Evolutionary conservation across 2,888 invertebrate species (phyloP).

Genomic region (Acanthopleura granulata): DNA sequence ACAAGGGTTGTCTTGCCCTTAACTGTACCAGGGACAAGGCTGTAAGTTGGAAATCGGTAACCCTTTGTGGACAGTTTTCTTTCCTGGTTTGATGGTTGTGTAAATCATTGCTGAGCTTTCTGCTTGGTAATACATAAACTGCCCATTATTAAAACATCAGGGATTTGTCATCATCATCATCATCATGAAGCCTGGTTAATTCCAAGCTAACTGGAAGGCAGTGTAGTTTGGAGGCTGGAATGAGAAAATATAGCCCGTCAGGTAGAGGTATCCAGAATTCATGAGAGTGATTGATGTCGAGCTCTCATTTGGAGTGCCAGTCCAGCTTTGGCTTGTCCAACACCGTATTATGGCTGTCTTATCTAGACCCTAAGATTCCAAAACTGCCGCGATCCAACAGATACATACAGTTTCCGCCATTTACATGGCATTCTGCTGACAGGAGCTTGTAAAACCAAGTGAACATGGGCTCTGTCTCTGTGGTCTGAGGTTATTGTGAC

Average conservation of each 20-base stretch:
- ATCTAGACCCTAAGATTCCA: too few relatives aligned
- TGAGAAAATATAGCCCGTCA: background rate
- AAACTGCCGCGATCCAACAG: background rate
- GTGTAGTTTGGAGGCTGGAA: background rate
- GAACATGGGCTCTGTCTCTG: too few relatives aligned
- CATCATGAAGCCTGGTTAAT: background rate
- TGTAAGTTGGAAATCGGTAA: too few relatives aligned
- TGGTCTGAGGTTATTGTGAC: too few relatives aligned
- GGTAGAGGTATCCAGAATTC: background rate
- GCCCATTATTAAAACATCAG: too few relatives aligned
- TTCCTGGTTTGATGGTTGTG: background rate
- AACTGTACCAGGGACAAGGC: too few relatives aligned
- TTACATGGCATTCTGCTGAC: background rate
- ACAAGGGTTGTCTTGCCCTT: too few relatives aligned
- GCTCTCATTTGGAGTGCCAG: background rate
- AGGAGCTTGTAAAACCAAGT: too few relatives aligned
- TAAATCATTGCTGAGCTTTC: slow-evolving; percentile 1
- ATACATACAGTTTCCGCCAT: background rate
- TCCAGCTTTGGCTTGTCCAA: too few relatives aligned
- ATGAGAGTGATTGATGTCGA: background rate
- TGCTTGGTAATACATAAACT: background rate
- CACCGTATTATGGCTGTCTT: too few relatives aligned
- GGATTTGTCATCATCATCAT: background rate
- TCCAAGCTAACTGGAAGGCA: background rate
- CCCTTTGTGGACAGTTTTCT: background rate